Base-by-base conservation (phyloP, 2,797 vertebrate genomes). In the Pitangus sulphuratus region DNA sequence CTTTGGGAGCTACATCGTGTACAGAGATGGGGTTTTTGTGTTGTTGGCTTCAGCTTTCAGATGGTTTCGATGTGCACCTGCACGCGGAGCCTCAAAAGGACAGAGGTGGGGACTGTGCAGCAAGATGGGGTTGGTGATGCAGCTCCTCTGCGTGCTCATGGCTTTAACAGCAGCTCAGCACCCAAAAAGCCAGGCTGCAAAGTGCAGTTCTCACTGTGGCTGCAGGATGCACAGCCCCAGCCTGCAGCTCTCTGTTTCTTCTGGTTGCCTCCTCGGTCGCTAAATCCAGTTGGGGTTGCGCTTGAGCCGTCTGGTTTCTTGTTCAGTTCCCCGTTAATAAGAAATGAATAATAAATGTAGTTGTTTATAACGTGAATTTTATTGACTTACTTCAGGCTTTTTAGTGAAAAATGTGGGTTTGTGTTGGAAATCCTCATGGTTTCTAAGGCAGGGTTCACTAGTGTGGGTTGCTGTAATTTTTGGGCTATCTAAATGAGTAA, bases 51-150 rank as follows among this genome's bases (percentile, higher is more conserved):
- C 76, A 70, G 71, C 84, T 91, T 66, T 91, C 64, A n/a, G 17
- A 8, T 33, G 81, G 24, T 77, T 95, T 83, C 89, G 89, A 87
- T 85, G 84, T 84, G 91, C 93, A 89, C 78, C 91, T 93, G 89
- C 71, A 20, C 0, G 2, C 66, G 68, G 77, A 64, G 81, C 7
- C 62, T 26, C 45, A 47, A 58, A 37, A 74, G 70, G 56, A 81
- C 66, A n/a, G 42, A 82, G 62, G 60, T 81, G 72, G n/a, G 57
- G 42, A 22, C 80, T 14, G 37, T 0, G 4, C 48, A 86, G 56
- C 33, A 37, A 26, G 56, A 28, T 0, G 7, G 47, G 66, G 21
- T 79, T 77, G 0, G 0, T 33, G 80, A 11, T 44, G 69, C 42
- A 62, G 53, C 4, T 6, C 22, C 64, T 9, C 1, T 44, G 62